Evolutionary conservation across 2,113 vertebrate genomes (phyloP), one percentile per base, ranked within the genome.

Genomic region (Zosterops hypoxanthus): DNA sequence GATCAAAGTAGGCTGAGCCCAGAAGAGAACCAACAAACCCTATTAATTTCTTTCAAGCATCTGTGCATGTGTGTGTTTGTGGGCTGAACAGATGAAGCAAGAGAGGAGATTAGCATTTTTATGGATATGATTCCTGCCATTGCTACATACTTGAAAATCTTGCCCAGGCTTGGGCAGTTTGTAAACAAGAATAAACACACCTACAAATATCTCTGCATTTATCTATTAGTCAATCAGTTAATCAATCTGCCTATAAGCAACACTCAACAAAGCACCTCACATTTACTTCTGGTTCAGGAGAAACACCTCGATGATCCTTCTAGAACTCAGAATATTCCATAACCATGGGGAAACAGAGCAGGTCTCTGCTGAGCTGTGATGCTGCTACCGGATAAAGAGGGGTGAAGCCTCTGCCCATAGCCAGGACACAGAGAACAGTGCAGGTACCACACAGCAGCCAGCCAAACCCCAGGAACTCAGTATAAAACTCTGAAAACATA

Each of bases 131-230:
- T 96, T 94, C 73, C 84, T 94, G 75, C 63, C 83, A 39, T 96
- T 96, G 88, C 96, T 81, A 92, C 94, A 93, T 44, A 94, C 80
- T 68, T 0, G 1, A 83, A 88, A 87, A 95, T 52, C 95, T 94
- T 80, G 92, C 79, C 42, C 78, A 52, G 89, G 94, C 86, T 88
- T n/a, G 44, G 86, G 70, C 53, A 92, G 69, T 96, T 76, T 96
- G 73, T 94, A 96, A 95, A 96, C 93, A 94, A 94, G 72, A 88
- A 81, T 84, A 96, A 91, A 68, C 72, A 94, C 56, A 93, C 71
- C 87, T 82, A 55, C 42, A 55, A 82, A 72, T 50, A 79, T 72
- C 60, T 79, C 13, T 79, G 57, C 2, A 1, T 50, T 77, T 70
- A 83, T 73, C 82, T 83, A 7, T 83, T 63, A 79, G 69, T 46